phyloP scores from a whole-genome alignment of 2,797 vertebrate species.

The Parambassis ranga region DNA sequence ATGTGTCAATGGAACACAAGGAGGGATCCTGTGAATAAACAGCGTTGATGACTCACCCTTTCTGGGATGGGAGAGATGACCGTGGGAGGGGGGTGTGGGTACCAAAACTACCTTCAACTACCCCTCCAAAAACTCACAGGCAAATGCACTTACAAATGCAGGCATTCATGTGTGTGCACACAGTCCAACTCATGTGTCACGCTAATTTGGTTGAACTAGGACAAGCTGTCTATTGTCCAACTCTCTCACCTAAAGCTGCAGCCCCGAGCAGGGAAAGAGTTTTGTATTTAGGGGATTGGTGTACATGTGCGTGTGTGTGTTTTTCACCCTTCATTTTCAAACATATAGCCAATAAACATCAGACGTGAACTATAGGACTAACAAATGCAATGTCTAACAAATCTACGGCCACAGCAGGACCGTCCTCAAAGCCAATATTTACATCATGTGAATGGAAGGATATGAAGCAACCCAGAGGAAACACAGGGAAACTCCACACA shows the following conservation, averaged over 20 bases:
- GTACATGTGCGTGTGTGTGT: not conserved
- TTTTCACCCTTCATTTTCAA: not conserved
- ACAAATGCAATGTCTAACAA: not conserved
- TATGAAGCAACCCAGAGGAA: not conserved
- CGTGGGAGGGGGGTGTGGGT: constrained; percentile 51
- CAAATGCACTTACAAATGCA: no score
- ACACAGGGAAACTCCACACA: not conserved
- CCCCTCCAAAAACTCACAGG: constrained; percentile 57
- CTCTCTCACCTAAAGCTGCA: constrained; percentile 54
- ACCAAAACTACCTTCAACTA: constrained; percentile 47
- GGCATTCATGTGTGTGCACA: constrained; percentile 60
- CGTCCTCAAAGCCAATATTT: not conserved
- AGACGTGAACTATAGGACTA: not conserved
- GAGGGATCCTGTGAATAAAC: constrained; percentile 78
- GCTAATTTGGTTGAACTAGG: constrained; percentile 31
- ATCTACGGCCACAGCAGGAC: no score
- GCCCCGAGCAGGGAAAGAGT: constrained; percentile 36
- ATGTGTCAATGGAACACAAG: constrained; percentile 78
- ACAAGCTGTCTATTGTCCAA: constrained; percentile 72
- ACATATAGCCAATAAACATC: not conserved
- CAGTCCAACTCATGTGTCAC: constrained; percentile 46
- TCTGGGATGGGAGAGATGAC: constrained; percentile 70
- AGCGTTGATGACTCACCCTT: constrained; percentile 75
- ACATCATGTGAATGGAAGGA: not conserved
- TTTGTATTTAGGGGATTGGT: constrained; percentile 64